Base-by-base conservation (phyloP, 2,113 vertebrate species). In the Tachysurus vachellii region DNA sequence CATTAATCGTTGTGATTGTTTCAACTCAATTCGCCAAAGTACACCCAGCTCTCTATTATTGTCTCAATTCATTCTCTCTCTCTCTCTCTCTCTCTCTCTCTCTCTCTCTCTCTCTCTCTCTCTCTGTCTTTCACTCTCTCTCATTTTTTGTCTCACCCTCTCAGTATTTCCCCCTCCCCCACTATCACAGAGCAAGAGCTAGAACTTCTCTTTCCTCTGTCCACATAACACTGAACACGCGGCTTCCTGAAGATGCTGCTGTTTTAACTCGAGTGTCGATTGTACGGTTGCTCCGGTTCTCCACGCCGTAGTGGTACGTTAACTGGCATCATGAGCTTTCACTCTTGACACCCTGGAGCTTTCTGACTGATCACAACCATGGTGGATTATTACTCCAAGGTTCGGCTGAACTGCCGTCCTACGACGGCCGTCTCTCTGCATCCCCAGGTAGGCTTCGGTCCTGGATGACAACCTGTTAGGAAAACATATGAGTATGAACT, bases 171-270 rank as follows among this genome's bases (percentile, higher is more conserved):
- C 36, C 61, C 77, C 80, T 16, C 57, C 50, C 75, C 54, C 59
- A 31, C 80, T n/a, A 17, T 12, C 23, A 92, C 90, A 80, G 73
- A 91, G 86, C 84, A 87, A 86, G 73, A 91, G 86, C 84, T 87
- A 86, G 77, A 90, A 93, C 92, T 95, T 95, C 93, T 93, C 86
- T 90, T 95, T 94, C 91, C 88, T 42, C 91, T 90, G 91, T 75
- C 82, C 86, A 88, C 83, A 83, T 80, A 71, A 64, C 26, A 50
- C 91, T 89, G 91, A 91, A 85, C 88, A 82, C 88, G 83, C 93
- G 84, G 92, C 89, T 44, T 28, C 57, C 50, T 36, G 85, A 12
- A 14, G 80, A 86, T 88, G 86, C 59, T 83, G n/a, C 75, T 26
- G 68, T 62, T 57, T 16, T 36, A 26, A 64, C 17, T 13, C 12